A percentile compares a stretch with the other conserved stretches of the same genome.
phyloP scores from a whole-genome alignment of 2,888 invertebrate genomes.

The Hemicrepidius hirtus region DNA sequence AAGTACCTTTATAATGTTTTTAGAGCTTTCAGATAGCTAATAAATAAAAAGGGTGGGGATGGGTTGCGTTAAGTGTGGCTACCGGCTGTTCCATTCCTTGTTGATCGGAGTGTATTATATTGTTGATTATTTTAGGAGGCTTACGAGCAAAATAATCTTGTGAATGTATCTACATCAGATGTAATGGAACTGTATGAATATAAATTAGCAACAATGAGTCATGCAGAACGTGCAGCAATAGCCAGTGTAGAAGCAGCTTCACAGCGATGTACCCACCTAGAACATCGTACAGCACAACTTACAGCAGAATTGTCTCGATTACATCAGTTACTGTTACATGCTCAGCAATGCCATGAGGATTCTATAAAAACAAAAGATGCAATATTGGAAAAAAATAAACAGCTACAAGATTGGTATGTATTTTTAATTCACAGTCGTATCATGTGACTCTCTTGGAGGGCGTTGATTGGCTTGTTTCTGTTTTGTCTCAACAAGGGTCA shows the following conservation, averaged over 20 bases:
- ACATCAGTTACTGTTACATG: constrained; percentile 73
- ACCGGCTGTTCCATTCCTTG: no score
- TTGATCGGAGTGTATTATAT: no score
- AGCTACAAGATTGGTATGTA: constrained; percentile 41
- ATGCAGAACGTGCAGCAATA: constrained; percentile 73
- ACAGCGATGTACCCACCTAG: constrained; percentile 72
- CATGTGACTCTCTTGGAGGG: no score
- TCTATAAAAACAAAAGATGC: constrained; percentile 58
- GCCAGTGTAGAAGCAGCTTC: constrained; percentile 74
- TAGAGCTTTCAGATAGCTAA: no score
- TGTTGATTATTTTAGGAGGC: constrained; percentile 65
- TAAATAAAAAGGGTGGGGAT: no score
- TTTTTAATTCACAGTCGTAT: background rate
- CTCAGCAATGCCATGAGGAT: constrained; percentile 73
- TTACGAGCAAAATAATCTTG: constrained; percentile 73
- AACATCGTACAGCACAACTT: constrained; percentile 73
- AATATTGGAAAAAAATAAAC: constrained; percentile 36
- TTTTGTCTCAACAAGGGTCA: no score
- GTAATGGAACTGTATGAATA: constrained; percentile 85
- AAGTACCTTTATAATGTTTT: no score
- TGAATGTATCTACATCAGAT: constrained; percentile 78
- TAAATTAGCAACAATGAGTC: constrained; percentile 76
- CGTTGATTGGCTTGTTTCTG: no score
- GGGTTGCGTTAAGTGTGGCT: no score
- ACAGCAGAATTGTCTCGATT: constrained; percentile 72